Base-by-base conservation (phyloP, 2,113 vertebrate genomes). In the Triplophysa siluroides region DNA sequence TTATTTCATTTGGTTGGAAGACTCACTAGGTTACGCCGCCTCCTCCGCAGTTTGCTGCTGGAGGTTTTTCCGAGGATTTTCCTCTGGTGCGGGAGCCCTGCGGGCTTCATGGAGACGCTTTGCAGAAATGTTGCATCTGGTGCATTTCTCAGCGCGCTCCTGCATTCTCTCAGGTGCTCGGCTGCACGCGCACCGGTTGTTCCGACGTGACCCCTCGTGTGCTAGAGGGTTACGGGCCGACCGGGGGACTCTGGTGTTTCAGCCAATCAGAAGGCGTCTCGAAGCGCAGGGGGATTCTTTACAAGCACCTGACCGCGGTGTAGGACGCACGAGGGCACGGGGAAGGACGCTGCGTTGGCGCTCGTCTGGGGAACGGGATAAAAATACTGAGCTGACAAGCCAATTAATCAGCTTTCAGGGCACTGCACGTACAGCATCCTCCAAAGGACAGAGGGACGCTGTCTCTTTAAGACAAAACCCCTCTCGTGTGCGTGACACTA, bases 371-470 rank as follows among this genome's bases (percentile, higher is more conserved):
- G 87, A 87, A 41, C 67, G 41, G 84, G 86, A 87, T 86, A 88
- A 86, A 87, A 88, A 88, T 88, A 88, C 83, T 83, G 71, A 78
- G 64, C 87, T 87, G 86, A 87, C 87, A 88, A 81, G 85, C 83
- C 83, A 86, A 88, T 88, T 88, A 88, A 88, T 88, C 87, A 88
- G 86, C 69, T 82, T 84, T 86, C 80, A 84, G 84, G 81, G 80
- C 83, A 64, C 84, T 83, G 82, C 87, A 18, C 52, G 43, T 47
- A 65, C 71, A 85, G 80, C 84, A 83, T 84, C 83, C 83, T 84
- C 69, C 71, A 83, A 83, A 85, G 78, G 74, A 58, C 67, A 77
- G 47, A 76, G 26, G 60, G 78, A 79, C 45, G 21, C 80, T 62
- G 78, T 78, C 78, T 78, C 83, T 73, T 84, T 84, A 84, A 84